A percentile compares a stretch with the other conserved stretches of the same genome.
Conservation (phyloP, 1,140 invertebrate species). For the Bactericera cockerelli region DNA sequence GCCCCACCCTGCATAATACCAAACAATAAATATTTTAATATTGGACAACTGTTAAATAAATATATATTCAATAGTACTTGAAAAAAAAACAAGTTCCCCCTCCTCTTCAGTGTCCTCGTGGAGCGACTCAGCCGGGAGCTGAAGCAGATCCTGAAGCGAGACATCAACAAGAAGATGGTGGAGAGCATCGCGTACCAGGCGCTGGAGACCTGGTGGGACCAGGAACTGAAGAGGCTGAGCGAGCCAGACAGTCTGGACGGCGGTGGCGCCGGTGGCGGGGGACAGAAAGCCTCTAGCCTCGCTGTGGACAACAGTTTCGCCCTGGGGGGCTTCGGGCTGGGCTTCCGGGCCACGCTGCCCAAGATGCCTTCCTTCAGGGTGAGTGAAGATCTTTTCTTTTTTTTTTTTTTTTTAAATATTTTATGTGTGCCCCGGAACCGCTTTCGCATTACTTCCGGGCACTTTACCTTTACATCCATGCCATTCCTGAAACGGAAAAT, state of each 20-base stretch:
- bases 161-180: conserved; percentile 93
- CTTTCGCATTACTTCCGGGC: too few relatives aligned
- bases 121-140: conserved; percentile 68
- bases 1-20: too few relatives aligned
- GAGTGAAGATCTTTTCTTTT: too few relatives aligned
- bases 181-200: conserved; percentile 84
- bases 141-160: conserved; percentile 78
- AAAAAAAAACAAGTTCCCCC: too few relatives aligned
- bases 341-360: conserved; percentile 80
- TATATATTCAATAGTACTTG: too few relatives aligned
- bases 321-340: conserved; percentile 49
- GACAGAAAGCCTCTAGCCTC: too few relatives aligned
- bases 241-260: background rate
- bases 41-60: too few relatives aligned
- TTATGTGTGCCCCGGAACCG: too few relatives aligned
- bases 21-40: too few relatives aligned
- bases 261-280: background rate
- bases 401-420: too few relatives aligned
- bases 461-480: too few relatives aligned
- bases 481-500: too few relatives aligned
- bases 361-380: conserved; percentile 90
- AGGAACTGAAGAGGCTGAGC: conserved; percentile 32
- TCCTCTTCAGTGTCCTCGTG: conserved; percentile 29
- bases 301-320: conserved; percentile 33
- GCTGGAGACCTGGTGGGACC: conserved; percentile 79